Base-by-base conservation (phyloP, 2,113 vertebrate genomes). In the Manacus vitellinus region DNA sequence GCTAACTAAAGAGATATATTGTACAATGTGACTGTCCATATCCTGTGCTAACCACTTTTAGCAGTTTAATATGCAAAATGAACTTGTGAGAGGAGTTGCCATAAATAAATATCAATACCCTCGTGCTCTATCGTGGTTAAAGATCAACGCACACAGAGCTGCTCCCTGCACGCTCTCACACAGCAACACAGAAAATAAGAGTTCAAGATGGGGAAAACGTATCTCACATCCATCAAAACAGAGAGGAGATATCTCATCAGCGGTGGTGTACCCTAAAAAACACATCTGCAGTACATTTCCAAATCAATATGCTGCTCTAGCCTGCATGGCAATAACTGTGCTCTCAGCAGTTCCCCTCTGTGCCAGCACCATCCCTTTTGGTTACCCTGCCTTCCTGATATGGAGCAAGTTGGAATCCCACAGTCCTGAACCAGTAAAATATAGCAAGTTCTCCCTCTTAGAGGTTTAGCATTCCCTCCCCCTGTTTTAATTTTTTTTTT, bases 281-380 rank as follows among this genome's bases (percentile, higher is more conserved):
- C 28, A 18, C 20, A 12, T 6, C 39, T 72, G 58, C 56, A 22
- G n/a, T 0, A 28, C 21, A 25, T 79, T 90, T 31, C 70, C 56
- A 59, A 47, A 39, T 3, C 59, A 33, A 22, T 3, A 3, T 0
- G 6, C 27, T 43, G 81, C 77, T 67, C 43, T 84, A 74, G 72
- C 12, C 31, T 4, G 1, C 3, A 0, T 0, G 6, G 54, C 23
- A 9, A 0, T 6, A 19, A 0, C 2, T 5, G 41, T 15, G 58
- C n/a, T 47, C 18, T 37, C 73, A 27, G 52, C 71, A 46, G 79
- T 5, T 5, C 10, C 35, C 54, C 46, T 30, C 25, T 20, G 55
- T 21, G 74, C 66, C 84, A 62, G 51, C 17, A 33, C 46, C 6
- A 4, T 3, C 66, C 79, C 49, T 8, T 16, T 12, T 17, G 41